A percentile compares a stretch with the other conserved stretches of the same genome.
Evolutionary conservation across 92 coral and sea anemone genomes (phyloP).

Genomic region (Montipora capitata): DNA sequence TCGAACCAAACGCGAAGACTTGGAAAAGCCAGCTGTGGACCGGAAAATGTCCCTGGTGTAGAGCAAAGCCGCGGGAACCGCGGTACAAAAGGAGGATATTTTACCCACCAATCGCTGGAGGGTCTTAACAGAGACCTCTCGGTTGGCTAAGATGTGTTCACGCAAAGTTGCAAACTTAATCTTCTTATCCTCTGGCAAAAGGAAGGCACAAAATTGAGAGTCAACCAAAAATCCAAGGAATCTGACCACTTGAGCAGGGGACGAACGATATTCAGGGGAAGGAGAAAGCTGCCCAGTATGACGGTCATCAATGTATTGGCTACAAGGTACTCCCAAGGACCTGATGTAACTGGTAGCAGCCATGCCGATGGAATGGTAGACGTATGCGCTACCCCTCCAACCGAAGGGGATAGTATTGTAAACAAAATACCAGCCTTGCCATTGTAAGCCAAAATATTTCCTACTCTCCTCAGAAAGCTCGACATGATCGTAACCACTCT

Average conservation of each 20-base stretch:
- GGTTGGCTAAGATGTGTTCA: slow-evolving; percentile 44
- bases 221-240: slow-evolving; percentile 59
- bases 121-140: slow-evolving; percentile 35
- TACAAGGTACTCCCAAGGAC: slow-evolving; percentile 65
- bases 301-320: slow-evolving; percentile 72
- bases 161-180: slow-evolving; percentile 64
- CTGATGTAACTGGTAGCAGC: slow-evolving; percentile 52
- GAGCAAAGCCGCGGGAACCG: no score
- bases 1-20: no score
- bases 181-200: slow-evolving; percentile 71
- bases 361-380: slow-evolving; percentile 62
- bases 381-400: slow-evolving; percentile 69
- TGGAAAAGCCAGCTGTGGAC: no score
- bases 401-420: slow-evolving; percentile 64
- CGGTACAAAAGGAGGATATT: slow-evolving; percentile 61
- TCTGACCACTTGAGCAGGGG: slow-evolving; percentile 38
- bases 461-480: slow-evolving; percentile 33
- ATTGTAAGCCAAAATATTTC: slow-evolving; percentile 54
- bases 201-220: slow-evolving; percentile 58
- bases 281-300: slow-evolving; percentile 31
- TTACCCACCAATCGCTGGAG: slow-evolving; percentile 70
- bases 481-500: slow-evolving; percentile 70
- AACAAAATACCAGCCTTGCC: slow-evolving; percentile 66
- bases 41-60: no score
- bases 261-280: not conserved